Evolutionary conservation across 2,113 vertebrate genomes (phyloP).

Genomic region (Nibea coibor): DNA sequence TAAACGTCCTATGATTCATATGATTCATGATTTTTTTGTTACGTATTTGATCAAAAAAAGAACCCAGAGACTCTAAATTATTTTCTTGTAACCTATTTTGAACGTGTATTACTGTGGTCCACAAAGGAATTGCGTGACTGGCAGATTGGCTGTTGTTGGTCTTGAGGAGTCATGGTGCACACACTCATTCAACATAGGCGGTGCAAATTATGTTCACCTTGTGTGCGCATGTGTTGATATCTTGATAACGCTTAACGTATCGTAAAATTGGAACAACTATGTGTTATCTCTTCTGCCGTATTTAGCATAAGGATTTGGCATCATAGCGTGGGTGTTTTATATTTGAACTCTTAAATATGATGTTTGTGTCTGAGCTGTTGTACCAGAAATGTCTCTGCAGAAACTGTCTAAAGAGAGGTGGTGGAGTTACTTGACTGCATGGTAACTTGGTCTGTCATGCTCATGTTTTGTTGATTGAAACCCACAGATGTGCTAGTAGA

Average conservation of each 20-base stretch:
- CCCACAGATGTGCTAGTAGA: neutral
- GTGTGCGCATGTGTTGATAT: neutral
- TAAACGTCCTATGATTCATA: slow-evolving; percentile 27
- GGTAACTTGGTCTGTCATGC: neutral
- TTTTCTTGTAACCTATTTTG: neutral
- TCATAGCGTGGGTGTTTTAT: neutral
- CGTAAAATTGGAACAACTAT: neutral
- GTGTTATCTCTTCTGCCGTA: neutral
- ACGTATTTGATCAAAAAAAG: neutral
- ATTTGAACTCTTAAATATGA: neutral
- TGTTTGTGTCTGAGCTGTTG: neutral
- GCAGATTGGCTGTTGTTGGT: neutral
- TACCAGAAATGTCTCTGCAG: neutral
- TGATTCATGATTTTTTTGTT: neutral
- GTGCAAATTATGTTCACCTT: neutral
- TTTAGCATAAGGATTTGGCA: neutral
- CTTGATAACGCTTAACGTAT: neutral
- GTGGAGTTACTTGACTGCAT: neutral
- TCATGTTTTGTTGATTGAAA: neutral
- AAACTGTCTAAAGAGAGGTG: neutral
- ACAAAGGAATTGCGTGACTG: slow-evolving; percentile 5
- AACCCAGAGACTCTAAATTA: neutral
- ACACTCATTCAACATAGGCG: slow-evolving; percentile 9
- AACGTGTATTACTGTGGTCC: neutral
- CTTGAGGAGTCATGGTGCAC: neutral